A percentile compares a stretch with the other conserved stretches of the same genome.
phyloP scores from a whole-genome alignment of 2,797 vertebrate genomes.

The Glyptemys insculpta region DNA sequence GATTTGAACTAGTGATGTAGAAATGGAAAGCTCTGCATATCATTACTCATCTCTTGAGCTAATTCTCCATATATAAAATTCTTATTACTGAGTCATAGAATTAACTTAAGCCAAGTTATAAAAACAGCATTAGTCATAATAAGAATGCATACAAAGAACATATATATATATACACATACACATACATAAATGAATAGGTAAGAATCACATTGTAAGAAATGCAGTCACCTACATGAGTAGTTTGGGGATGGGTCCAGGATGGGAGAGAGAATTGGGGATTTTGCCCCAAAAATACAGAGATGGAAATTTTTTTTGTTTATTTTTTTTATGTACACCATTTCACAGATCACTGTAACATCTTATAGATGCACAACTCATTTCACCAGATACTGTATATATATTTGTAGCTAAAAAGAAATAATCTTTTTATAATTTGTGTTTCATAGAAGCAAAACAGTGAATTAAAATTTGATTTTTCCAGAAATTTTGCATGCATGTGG shows the following conservation, averaged over 20 bases:
- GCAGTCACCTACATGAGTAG: background rate
- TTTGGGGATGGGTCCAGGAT: background rate
- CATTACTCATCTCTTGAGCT: conserved; percentile 16
- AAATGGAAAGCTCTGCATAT: conserved; percentile 38
- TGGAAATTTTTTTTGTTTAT: background rate
- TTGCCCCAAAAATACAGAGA: background rate
- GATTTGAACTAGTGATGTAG: conserved; percentile 35
- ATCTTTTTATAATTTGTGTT: background rate
- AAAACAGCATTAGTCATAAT: background rate
- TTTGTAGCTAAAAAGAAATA: background rate
- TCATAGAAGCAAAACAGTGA: background rate
- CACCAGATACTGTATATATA: background rate
- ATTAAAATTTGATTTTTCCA: background rate
- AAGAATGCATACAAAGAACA: background rate
- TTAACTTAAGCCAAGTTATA: background rate
- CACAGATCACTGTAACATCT: background rate
- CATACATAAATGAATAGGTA: accelerated
- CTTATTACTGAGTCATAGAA: accelerated
- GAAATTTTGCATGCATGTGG: background rate
- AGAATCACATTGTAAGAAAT: background rate
- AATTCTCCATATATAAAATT: conserved; percentile 14
- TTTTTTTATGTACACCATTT: background rate
- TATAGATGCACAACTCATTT: background rate
- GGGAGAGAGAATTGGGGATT: no score
- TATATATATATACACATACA: background rate